Evolutionary conservation across 35 echinoderm and acorn worm species (phyloP), one percentile per base, ranked within the genome.

Genomic region (Apostichopus parvimensis): DNA sequence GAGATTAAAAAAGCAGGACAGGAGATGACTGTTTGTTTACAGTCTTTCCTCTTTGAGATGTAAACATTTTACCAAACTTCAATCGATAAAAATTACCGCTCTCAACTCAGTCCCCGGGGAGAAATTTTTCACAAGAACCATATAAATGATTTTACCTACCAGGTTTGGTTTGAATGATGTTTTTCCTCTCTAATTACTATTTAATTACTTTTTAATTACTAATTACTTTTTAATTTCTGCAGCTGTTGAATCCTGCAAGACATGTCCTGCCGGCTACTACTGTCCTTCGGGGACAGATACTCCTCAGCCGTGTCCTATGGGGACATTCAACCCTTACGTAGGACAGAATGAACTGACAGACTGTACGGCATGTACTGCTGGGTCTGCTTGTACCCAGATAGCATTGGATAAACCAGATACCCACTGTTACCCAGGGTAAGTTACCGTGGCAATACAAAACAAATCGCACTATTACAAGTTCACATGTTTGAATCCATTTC

Each of bases 371-470:
- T 98, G 97, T 70, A 98, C 94, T n/a, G 95, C 95, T 8, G 97
- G 97, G 5, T 81, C 61, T 13, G 94, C 94, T 7, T 95, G 94
- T 68, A 98, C 97, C 26, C 87, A 90, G 55, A 53, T 93, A 21
- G 94, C 75, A 45, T 83, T 98, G 79, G 89, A 87, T 26, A 93
- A 98, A 80, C 97, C 97, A 14, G 95, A 98, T 82, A 91, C 94
- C 34, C 79, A 73, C 73, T 98, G 96, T 73, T 92, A 96, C 72
- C 97, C 94, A 10, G 97, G 97, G 97, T 98, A 84, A 56, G 97
- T 77, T 13, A 15, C 12, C 11, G 2, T 45, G 34, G 34, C 2
- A 45, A 45, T 45, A 45, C 34, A 45, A 45, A 45, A 45, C 34
- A 45, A 45, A 0, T 45, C 34, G 3, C 34, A 45, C 34, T 45